Percentiles rank a stretch among this genome's conserved stretches.
Conservation (phyloP, 2,797 vertebrate genomes). For the Poeciliopsis turneri region DNA sequence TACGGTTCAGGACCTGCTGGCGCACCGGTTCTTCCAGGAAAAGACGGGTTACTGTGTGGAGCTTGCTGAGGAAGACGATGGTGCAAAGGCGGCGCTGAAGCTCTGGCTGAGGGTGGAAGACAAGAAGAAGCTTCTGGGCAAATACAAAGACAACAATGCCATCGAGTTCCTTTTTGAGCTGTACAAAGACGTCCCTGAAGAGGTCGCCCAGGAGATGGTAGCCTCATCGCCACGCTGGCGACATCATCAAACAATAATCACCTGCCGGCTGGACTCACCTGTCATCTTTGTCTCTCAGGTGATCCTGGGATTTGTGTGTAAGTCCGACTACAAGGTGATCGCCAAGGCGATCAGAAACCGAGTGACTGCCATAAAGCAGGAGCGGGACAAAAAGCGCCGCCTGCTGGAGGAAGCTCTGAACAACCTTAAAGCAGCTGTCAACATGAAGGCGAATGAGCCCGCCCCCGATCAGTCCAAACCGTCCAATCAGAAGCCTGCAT, state of each 20-base stretch:
- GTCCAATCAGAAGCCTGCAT: constrained; percentile 52
- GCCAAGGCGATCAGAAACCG: constrained; percentile 89
- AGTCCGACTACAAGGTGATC: constrained; percentile 90
- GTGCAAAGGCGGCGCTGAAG: constrained; percentile 86
- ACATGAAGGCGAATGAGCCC: constrained; percentile 56
- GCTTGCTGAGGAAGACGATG: constrained; percentile 90
- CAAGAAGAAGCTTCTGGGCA: constrained; percentile 88
- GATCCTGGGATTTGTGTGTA: constrained; percentile 87
- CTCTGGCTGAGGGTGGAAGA: constrained; percentile 94
- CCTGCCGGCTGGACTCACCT: constrained; percentile 14
- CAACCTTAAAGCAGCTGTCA: constrained; percentile 43
- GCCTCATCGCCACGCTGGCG: neutral
- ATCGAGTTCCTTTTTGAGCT: constrained; percentile 95
- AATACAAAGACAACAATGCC: constrained; percentile 94
- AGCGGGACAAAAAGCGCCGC: constrained; percentile 85
- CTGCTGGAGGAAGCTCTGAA: constrained; percentile 57
- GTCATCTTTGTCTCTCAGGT: constrained; percentile 76
- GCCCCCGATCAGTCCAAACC: constrained; percentile 45
- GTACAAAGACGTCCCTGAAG: constrained; percentile 91
- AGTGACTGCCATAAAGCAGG: constrained; percentile 85
- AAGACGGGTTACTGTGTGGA: constrained; percentile 90
- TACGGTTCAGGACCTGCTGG: constrained; percentile 93
- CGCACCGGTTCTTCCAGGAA: constrained; percentile 93
- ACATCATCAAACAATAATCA: neutral
- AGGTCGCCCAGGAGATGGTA: constrained; percentile 98